Percentiles rank a stretch among this genome's conserved stretches.
phyloP scores from a whole-genome alignment of 2,797 vertebrate species.

The Fistularia commersonii region DNA sequence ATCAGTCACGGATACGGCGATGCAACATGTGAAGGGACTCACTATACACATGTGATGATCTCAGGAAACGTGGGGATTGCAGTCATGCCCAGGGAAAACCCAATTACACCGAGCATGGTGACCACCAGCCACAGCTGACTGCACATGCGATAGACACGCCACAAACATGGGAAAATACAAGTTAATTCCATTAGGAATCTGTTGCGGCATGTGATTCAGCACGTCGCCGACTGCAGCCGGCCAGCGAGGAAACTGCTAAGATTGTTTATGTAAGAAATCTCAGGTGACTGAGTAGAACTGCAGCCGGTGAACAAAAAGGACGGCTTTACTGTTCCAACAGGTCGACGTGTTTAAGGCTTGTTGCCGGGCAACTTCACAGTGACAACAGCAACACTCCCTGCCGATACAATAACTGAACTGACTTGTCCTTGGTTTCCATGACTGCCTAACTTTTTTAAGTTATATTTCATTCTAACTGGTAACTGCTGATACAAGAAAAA shows the following conservation, averaged over 20 bases:
- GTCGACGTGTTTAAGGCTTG: too few relatives aligned
- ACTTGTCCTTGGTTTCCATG: too few relatives aligned
- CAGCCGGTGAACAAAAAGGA: too few relatives aligned
- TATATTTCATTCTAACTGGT: too few relatives aligned
- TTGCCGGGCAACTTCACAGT: too few relatives aligned
- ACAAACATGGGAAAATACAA: neutral
- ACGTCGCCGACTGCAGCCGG: neutral
- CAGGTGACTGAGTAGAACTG: too few relatives aligned
- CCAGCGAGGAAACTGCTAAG: neutral
- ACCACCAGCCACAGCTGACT: slow-evolving; percentile 91
- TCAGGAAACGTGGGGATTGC: slow-evolving; percentile 88
- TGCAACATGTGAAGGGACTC: slow-evolving; percentile 65
- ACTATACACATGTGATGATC: slow-evolving; percentile 86
- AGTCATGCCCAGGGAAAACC: slow-evolving; percentile 86
- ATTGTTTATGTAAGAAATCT: neutral
- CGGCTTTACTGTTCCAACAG: neutral
- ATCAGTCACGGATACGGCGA: neutral
- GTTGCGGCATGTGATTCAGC: neutral
- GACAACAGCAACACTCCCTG: too few relatives aligned
- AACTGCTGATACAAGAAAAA: too few relatives aligned
- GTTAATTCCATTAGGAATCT: neutral
- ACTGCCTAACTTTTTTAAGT: too few relatives aligned
- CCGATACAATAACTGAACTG: too few relatives aligned
- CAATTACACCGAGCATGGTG: slow-evolving; percentile 80
- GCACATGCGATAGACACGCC: slow-evolving; percentile 28